Evolutionary conservation across 2,113 vertebrate genomes (phyloP).

Genomic region (Gopherus flavomarginatus): DNA sequence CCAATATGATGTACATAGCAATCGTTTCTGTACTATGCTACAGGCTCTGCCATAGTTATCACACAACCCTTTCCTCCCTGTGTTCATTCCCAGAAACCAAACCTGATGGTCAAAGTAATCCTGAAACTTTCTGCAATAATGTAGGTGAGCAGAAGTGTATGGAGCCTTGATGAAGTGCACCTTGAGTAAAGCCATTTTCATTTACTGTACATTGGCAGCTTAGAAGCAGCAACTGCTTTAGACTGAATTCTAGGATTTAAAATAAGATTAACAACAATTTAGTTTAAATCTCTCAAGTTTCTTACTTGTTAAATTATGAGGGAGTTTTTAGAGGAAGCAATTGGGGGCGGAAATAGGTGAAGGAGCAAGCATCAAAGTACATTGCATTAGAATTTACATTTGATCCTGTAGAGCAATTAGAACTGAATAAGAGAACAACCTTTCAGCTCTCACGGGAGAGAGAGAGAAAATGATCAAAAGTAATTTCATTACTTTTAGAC

Average conservation of each 20-base stretch:
- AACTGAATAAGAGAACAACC: constrained; percentile 29
- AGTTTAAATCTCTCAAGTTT: neutral
- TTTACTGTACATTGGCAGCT: neutral
- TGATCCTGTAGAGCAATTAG: neutral
- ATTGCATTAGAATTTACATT: constrained; percentile 12
- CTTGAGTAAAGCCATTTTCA: neutral
- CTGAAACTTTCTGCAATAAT: neutral
- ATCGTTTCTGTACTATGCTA: neutral
- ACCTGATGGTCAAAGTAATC: neutral
- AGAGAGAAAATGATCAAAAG: neutral
- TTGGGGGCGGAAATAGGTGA: neutral
- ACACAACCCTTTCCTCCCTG: neutral
- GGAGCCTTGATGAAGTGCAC: neutral
- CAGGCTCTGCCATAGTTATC: neutral
- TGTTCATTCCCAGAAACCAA: constrained; percentile 41
- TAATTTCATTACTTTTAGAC: neutral
- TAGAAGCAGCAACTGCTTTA: neutral
- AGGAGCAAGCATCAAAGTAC: neutral
- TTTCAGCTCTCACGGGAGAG: neutral
- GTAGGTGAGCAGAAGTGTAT: constrained; percentile 18
- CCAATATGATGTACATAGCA: constrained; percentile 4
- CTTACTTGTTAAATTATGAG: constrained; percentile 5
- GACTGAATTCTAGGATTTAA: neutral
- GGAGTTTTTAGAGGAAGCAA: neutral
- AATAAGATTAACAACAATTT: neutral